Base-by-base conservation (phyloP, 2,888 invertebrate species). In the Pristionchus maxplancki region DNA sequence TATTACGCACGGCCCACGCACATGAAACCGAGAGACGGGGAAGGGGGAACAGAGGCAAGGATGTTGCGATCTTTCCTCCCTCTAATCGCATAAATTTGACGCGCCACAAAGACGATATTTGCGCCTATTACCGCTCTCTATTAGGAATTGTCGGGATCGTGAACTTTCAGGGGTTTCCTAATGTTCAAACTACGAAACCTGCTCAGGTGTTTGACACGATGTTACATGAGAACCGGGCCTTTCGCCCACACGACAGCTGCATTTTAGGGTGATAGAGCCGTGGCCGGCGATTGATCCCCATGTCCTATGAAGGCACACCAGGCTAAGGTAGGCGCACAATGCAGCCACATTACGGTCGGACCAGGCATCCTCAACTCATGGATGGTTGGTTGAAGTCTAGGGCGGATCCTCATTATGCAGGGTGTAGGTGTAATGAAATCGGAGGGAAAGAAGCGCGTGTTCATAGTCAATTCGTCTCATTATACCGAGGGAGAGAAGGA, bases 71-170 rank as follows among this genome's bases (percentile, higher is more conserved):
- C 1, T 28, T 64, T 64, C 28, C 64, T 6, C 62, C 28, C 64
- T 28, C 64, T 71, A 71, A 71, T 37, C 37, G 6, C 71, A 20
- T 71, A 37, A 71, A 37, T 37, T 37, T 31, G 64, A 24, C 58
- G 24, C 67, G 71, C 9, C 71, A 71, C 71, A 71, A 71, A 71
- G 71, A 37, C 71, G 71, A 37, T 40, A 71, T 71, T 71, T 71
- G 71, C 34, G 71, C 37, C 37, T 20, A 71, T 71, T 71, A 71
- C 37, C 34, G 20, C 58, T 6, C 37, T 24, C 34, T 71, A 37
- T 37, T 37, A 4, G 15, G 71, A 37, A 71, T 71, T n/a, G 20
- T 0, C 24, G 20, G 31, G 11, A 31, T 20, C 17, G 20, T 58
- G 58, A n/a, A 58, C 24, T 58, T 58, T 58, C 58, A 24, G 58